These are phyloP conservation scores for Cochlearius cochlearius DNA, from an alignment of 2,113 vertebrate species.

Conservation along the genomic window DNA sequence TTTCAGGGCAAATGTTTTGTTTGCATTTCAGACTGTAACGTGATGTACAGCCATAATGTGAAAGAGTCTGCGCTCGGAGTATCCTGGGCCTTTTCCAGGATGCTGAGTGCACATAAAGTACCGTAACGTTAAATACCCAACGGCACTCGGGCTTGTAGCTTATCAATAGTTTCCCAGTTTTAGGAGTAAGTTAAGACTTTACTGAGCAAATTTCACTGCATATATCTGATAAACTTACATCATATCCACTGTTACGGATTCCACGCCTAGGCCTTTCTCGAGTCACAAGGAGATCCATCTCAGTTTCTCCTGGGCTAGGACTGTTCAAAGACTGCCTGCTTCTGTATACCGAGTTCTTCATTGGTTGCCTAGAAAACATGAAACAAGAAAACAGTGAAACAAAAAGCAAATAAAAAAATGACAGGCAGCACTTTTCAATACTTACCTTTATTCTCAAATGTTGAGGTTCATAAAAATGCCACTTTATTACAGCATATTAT, in stretches of 20 bases:
- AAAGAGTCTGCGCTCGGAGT: neutral
- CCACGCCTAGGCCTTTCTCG: conserved; percentile 92
- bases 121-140: neutral
- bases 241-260: conserved; percentile 95
- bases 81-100: neutral
- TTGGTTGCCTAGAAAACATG: conserved; percentile 81
- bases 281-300: conserved; percentile 98
- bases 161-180: neutral
- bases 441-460: neutral
- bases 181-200: neutral
- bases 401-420: neutral
- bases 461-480: neutral
- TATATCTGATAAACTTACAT: conserved; percentile 78
- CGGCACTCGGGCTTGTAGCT: neutral
- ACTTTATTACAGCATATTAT: neutral
- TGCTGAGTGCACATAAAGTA: neutral
- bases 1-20: neutral
- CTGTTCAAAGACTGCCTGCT: conserved; percentile 97
- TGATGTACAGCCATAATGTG: neutral
- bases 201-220: neutral
- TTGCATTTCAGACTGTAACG: neutral
- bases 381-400: neutral
- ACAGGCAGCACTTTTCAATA: neutral
- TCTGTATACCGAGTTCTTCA: conserved; percentile 87
- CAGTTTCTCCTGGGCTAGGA: conserved; percentile 94